These are phyloP conservation scores for Drosophila trapezifrons DNA, from an alignment of 1,140 invertebrate genomes.

Conservation along the genomic window DNA sequence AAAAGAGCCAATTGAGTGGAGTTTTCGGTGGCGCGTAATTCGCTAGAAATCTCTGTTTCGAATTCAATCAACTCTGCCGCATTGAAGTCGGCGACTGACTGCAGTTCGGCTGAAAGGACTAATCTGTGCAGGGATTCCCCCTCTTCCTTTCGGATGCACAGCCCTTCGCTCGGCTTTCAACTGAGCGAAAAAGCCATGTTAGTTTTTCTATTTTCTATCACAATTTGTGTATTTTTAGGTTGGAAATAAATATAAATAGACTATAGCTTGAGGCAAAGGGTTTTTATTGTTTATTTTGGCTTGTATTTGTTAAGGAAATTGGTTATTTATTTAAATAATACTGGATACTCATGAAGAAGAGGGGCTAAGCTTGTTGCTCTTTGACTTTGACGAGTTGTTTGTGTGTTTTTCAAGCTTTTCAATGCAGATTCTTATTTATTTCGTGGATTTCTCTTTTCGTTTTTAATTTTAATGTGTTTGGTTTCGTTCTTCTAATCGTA, in stretches of 20 bases:
- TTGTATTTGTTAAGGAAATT: too few relatives aligned
- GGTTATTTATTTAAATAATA: too few relatives aligned
- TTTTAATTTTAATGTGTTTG: too few relatives aligned
- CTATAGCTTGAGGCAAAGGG: too few relatives aligned
- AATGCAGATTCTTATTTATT: too few relatives aligned
- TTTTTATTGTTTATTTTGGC: not conserved
- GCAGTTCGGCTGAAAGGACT: conserved; percentile 44
- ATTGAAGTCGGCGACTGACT: conserved; percentile 51
- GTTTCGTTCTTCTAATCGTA: too few relatives aligned
- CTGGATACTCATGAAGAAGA: too few relatives aligned
- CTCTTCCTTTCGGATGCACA: not conserved
- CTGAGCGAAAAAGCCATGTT: not conserved
- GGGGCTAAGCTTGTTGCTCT: too few relatives aligned
- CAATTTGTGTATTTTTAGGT: not conserved
- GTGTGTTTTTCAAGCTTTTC: too few relatives aligned
- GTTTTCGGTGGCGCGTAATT: conserved; percentile 72
- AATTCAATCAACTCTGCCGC: conserved; percentile 78
- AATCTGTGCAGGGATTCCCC: conserved; percentile 24
- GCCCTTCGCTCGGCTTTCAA: not conserved
- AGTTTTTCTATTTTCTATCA: not conserved
- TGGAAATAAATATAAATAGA: not conserved
- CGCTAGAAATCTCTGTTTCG: conserved; percentile 76
- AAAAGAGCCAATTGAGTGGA: conserved; percentile 29
- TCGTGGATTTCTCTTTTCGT: too few relatives aligned
- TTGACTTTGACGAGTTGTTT: too few relatives aligned